Conservation (phyloP, 2,797 vertebrate genomes). For the Propithecus deckenii region DNA sequence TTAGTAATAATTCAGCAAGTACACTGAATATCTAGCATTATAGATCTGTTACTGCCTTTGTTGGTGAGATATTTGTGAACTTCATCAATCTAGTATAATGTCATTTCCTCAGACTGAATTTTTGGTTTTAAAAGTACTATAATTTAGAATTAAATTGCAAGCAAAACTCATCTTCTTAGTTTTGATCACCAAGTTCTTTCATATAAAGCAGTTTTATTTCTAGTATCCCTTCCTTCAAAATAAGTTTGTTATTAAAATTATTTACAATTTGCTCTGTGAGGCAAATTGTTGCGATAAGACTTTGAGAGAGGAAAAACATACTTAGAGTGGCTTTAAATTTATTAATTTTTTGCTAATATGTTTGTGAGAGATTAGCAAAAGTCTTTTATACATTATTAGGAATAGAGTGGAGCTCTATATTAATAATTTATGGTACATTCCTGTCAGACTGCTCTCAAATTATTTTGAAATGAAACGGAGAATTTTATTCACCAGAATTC, state of each 20-base stretch:
- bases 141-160: conserved; percentile 37
- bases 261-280: neutral
- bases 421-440: neutral
- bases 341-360: conserved; percentile 1
- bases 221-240: neutral
- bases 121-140: conserved; percentile 38
- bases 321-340: conserved; percentile 6
- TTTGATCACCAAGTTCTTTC: conserved; percentile 39
- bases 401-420: neutral
- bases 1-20: neutral
- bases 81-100: neutral
- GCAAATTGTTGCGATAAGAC: neutral
- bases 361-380: conserved; percentile 33
- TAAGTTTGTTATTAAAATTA: conserved; percentile 44
- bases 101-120: neutral
- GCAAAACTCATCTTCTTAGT: conserved; percentile 17
- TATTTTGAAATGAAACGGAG: conserved; percentile 52
- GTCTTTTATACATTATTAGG: neutral
- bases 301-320: neutral
- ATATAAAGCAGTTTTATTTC: neutral
- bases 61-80: neutral
- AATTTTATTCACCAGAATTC: neutral
- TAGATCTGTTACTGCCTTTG: neutral
- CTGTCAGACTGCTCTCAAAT: neutral
- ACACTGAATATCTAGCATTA: neutral